phyloP scores from a whole-genome alignment of 2,888 invertebrate genomes.

The Pachycephus smyrnensis region DNA sequence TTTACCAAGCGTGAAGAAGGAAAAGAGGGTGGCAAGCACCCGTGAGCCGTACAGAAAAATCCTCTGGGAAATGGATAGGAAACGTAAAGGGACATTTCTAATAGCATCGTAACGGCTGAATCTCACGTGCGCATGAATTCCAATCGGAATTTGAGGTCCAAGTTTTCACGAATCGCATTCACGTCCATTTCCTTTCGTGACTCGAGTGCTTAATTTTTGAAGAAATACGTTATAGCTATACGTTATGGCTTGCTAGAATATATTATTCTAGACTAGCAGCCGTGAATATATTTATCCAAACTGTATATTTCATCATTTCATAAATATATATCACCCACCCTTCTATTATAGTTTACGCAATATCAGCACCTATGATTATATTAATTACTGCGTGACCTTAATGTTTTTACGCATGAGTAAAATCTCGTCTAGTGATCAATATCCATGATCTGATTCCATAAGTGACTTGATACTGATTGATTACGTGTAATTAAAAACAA shows the following conservation, averaged over 20 bases:
- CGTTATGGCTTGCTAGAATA: background rate
- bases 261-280: background rate
- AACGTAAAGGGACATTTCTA: slow-evolving; percentile 19
- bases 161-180: background rate
- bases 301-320: background rate
- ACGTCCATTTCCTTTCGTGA: background rate
- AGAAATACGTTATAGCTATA: background rate
- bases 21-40: slow-evolving; percentile 1
- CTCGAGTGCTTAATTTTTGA: background rate
- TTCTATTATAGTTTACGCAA: background rate
- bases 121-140: slow-evolving; percentile 20
- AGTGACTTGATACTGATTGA: background rate
- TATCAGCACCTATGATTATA: background rate
- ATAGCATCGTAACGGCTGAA: slow-evolving; percentile 35
- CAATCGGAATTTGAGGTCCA: background rate
- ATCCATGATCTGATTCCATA: background rate
- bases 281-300: background rate
- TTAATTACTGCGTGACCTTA: background rate
- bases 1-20: background rate
- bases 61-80: background rate
- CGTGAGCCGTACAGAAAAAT: background rate
- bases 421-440: background rate
- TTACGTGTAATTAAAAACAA: background rate
- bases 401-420: background rate
- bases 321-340: background rate